Percentiles rank a stretch among this genome's conserved stretches.
Evolutionary conservation across 2,113 vertebrate genomes (phyloP).

Genomic region (Heptranchias perlo): DNA sequence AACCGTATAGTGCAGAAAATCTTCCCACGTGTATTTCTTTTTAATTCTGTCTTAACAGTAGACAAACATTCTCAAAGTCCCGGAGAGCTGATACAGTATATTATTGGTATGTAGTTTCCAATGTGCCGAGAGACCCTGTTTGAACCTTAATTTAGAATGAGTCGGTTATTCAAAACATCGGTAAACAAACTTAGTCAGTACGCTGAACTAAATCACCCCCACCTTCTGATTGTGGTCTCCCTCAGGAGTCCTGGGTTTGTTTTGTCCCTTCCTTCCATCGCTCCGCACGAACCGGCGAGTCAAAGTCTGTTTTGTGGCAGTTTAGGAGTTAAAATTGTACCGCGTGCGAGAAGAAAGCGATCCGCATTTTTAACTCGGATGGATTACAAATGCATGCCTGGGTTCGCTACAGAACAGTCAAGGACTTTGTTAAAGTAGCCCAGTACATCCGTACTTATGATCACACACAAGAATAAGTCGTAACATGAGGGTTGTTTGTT

Average conservation of each 20-base stretch:
- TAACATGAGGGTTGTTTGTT: neutral
- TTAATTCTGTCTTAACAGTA: neutral
- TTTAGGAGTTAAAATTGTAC: neutral
- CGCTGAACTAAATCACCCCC: neutral
- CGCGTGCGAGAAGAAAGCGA: neutral
- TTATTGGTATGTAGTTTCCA: neutral
- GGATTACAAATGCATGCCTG: neutral
- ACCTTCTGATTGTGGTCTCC: neutral
- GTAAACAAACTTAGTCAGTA: neutral
- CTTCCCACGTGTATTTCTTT: neutral
- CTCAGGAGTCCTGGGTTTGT: neutral
- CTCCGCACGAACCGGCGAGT: neutral
- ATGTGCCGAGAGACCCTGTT: neutral
- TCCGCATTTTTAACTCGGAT: neutral
- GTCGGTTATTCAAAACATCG: neutral
- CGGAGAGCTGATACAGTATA: neutral
- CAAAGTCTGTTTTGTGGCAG: neutral
- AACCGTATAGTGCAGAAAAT: neutral
- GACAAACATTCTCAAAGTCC: neutral
- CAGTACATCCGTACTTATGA: neutral
- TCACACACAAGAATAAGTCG: neutral
- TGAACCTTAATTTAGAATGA: neutral
- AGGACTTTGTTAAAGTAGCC: neutral
- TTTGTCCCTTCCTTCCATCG: neutral
- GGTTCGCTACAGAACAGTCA: neutral